A percentile compares a stretch with the other conserved stretches of the same genome.
Conservation (phyloP, 53 echinoderm and acorn worm species). For the Patiria pectinifera region DNA sequence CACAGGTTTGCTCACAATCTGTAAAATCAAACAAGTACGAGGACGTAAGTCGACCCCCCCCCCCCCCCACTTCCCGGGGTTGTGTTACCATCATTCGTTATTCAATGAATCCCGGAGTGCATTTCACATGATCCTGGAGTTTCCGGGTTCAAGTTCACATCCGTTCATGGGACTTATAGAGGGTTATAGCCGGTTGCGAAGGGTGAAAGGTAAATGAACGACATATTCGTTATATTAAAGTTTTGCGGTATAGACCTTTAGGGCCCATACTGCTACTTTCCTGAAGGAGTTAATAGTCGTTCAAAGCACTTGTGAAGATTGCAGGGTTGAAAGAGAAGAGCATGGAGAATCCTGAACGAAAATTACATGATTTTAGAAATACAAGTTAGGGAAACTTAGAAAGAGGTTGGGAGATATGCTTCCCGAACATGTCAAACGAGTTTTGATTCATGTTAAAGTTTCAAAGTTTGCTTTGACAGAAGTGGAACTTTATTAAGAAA, state of each 20-base stretch:
- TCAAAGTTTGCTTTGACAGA: too few relatives aligned
- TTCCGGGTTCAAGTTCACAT: not conserved
- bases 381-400: too few relatives aligned
- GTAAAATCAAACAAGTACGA: not conserved
- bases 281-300: too few relatives aligned
- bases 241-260: not conserved
- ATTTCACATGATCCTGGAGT: not conserved
- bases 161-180: not conserved
- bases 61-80: not conserved
- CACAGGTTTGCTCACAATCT: not conserved
- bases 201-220: not conserved
- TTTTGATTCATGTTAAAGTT: too few relatives aligned
- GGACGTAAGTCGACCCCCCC: not conserved
- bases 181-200: not conserved
- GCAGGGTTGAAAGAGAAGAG: too few relatives aligned
- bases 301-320: too few relatives aligned
- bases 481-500: too few relatives aligned
- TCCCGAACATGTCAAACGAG: too few relatives aligned
- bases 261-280: too few relatives aligned
- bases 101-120: not conserved
- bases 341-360: too few relatives aligned
- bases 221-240: not conserved
- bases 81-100: not conserved
- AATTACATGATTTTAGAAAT: too few relatives aligned
- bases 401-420: too few relatives aligned